Evolutionary conservation across 1,140 invertebrate species (phyloP), one percentile per base, ranked within the genome.

Genomic region (Aradophagus sp.): DNA sequence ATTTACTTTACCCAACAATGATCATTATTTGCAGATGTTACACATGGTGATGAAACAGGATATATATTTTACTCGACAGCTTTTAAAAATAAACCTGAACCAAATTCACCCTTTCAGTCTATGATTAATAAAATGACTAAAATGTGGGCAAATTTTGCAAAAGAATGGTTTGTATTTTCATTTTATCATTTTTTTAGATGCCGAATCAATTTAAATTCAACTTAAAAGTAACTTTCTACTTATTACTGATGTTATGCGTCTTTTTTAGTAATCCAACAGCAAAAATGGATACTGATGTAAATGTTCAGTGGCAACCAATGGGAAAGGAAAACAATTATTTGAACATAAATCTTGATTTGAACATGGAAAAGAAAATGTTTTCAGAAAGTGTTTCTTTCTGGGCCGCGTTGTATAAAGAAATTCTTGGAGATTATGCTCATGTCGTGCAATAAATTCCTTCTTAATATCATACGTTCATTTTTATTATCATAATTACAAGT

Each of bases 11-110:
- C n/a, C n/a, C n/a, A n/a, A n/a, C n/a, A n/a, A n/a, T n/a, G n/a
- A n/a, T n/a, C n/a, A n/a, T n/a, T n/a, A n/a, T n/a, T 39, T 32
- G 15, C 36, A 84, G 84, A 91, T 39, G 88, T 90, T 2, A 88
- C 89, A 31, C 91, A 93, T 74, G 90, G 90, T 3, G 92, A 93
- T 66, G 92, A 93, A 27, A 71, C 92, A 31, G 88, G 89, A 67
- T 91, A 91, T 74, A 61, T 91, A 12, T 93, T 93, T 66, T 84
- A 83, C 36, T 77, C 77, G n/a, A 77, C 72, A 0, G 16, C n/a
- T 5, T 76, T 84, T 13, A 81, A 83, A 35, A 79, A 82, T 48
- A 66, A 76, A 14, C 78, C 80, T 1, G 59, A 75, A 52, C 44
- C 75, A 1, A 78, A 71, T 13, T 77, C 78, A 5, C 27, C 70